phyloP scores from a whole-genome alignment of 2,797 vertebrate species.

The Thamnophis elegans region DNA sequence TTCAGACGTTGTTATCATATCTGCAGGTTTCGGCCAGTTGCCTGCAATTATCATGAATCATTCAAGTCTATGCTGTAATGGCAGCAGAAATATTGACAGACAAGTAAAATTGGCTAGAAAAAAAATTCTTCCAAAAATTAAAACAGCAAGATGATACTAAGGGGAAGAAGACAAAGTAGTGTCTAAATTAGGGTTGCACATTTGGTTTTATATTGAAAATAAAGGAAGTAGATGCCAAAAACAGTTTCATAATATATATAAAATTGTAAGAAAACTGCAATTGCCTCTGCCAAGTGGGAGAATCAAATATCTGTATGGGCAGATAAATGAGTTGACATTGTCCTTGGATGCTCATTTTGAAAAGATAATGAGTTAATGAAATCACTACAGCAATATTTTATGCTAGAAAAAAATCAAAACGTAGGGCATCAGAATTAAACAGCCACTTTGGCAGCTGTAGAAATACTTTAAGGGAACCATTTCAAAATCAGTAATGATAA shows the following conservation, averaged over 20 bases:
- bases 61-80: slow-evolving; percentile 30
- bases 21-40: slow-evolving; percentile 36
- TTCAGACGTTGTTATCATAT: slow-evolving; percentile 9
- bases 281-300: slow-evolving; percentile 17
- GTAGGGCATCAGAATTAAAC: slow-evolving; percentile 40
- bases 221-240: not conserved
- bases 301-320: slow-evolving; percentile 30
- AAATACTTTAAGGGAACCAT: slow-evolving; percentile 38
- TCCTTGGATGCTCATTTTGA: slow-evolving; percentile 7
- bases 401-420: slow-evolving; percentile 26
- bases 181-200: slow-evolving; percentile 20
- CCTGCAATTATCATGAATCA: slow-evolving; percentile 28
- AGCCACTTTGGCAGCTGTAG: slow-evolving; percentile 27
- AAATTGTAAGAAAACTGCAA: slow-evolving; percentile 46
- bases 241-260: slow-evolving; percentile 28
- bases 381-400: slow-evolving; percentile 18
- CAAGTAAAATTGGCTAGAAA: slow-evolving; percentile 15
- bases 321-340: slow-evolving; percentile 26
- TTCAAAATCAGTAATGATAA: slow-evolving; percentile 41
- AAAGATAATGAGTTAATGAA: slow-evolving; percentile 31
- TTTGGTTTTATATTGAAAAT: slow-evolving; percentile 27
- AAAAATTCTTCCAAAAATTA: slow-evolving; percentile 3
- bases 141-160: slow-evolving; percentile 15
- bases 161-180: slow-evolving; percentile 21
- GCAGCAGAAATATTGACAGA: not conserved